A percentile compares a stretch with the other conserved stretches of the same genome.
phyloP scores from a whole-genome alignment of 2,113 vertebrate genomes.

The Rhagologus leucostigma region DNA sequence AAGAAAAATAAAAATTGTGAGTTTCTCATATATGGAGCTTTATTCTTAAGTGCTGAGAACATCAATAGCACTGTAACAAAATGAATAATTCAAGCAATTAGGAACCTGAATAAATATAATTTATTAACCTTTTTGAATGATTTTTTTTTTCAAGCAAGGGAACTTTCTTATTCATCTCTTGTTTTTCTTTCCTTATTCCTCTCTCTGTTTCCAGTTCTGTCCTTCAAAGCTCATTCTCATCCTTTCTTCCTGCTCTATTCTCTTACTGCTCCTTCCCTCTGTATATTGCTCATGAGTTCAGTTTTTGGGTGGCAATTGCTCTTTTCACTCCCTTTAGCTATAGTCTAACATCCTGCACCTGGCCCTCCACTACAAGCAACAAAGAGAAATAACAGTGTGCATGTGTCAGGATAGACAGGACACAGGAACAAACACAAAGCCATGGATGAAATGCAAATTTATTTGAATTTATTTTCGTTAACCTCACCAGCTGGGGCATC shows the following conservation, averaged over 20 bases:
- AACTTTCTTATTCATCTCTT: not conserved
- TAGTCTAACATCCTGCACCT: not conserved
- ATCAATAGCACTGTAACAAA: not conserved
- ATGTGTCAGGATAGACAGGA: not conserved
- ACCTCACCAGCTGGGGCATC: not conserved
- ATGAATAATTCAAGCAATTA: not conserved
- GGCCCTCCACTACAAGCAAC: not conserved
- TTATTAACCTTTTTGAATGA: not conserved
- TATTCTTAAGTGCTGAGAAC: not conserved
- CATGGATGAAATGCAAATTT: not conserved
- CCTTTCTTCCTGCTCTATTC: not conserved
- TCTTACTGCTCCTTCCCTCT: not conserved
- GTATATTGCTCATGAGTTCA: not conserved
- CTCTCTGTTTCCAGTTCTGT: not conserved
- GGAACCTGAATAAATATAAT: not conserved
- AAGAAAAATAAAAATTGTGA: rapidly evolving
- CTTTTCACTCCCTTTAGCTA: not conserved
- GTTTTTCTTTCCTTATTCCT: not conserved
- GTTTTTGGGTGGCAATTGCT: not conserved
- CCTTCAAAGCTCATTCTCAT: not conserved
- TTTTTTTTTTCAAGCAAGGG: not conserved
- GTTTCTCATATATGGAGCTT: not conserved
- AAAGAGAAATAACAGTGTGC: not conserved
- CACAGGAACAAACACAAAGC: not conserved
- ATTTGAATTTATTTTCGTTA: not conserved